Base-by-base conservation (phyloP, 1,140 invertebrate genomes). In the Drosophila serrata region DNA sequence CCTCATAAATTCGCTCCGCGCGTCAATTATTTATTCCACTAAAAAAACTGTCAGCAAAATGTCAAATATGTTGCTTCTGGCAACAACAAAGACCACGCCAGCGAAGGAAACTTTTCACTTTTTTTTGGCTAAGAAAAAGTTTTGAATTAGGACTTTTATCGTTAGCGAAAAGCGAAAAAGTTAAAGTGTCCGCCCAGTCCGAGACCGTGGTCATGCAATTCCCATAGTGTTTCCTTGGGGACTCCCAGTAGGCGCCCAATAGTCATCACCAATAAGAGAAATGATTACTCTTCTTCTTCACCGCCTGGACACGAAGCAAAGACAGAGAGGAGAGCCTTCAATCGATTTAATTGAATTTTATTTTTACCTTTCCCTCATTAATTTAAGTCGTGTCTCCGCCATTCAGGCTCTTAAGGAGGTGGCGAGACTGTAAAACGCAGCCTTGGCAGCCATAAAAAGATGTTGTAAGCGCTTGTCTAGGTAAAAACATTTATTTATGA, bases 291-390 rank as follows among this genome's bases (percentile, higher is more conserved):
- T 59, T 75, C n/a, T 12, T 45, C 42, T 59, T 75, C n/a, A 11
- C 65, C 17, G 33, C 46, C 19, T 35, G 33, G 19, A 49, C 27
- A 31, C 27, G 40, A 48, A 35, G 33, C 19, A 11, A 6, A 43
- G 49, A 22, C 27, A 40, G 27, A 22, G 27, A 1, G 58, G 24
- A 27, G 24, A 7, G 64, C 48, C 37, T 43, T 45, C 67, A 69
- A 84, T 84, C 72, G 79, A 90, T 88, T 88, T 68, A 77, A 90
- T 77, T 80, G 67, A 69, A 90, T 69, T 80, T 79, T 61, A 45
- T 60, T 57, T 60, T 29, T 53, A 31, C 40, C 17, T 29, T 22
- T 4, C 43, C 13, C 27, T 48, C 46, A 53, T 51, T 76, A 17
- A 39, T 58, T 53, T 40, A 19, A 8, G 35, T 29, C 27, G 24